Evolutionary conservation across 2,888 invertebrate genomes (phyloP).

Genomic region (Cryptophagus acutangulus): DNA sequence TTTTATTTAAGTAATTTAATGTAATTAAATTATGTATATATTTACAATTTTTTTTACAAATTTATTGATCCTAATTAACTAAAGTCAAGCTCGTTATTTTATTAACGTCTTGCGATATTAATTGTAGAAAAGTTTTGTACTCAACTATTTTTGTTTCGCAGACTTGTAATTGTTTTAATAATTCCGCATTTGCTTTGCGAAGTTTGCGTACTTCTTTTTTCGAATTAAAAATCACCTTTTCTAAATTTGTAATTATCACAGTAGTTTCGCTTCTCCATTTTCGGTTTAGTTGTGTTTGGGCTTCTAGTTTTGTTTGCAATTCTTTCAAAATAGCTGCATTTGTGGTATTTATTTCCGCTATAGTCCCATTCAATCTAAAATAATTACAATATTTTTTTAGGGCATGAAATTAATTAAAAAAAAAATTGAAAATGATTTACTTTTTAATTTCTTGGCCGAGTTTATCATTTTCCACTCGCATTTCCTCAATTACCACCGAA

Average conservation of each 20-base stretch:
- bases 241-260: conserved; percentile 58
- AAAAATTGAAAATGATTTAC: too few relatives aligned
- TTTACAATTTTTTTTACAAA: too few relatives aligned
- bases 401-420: too few relatives aligned
- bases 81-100: conserved; percentile 24
- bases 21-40: too few relatives aligned
- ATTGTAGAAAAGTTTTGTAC: conserved; percentile 30
- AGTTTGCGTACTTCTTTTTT: conserved; percentile 54
- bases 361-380: conserved; percentile 19
- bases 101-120: conserved; percentile 29
- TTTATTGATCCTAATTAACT: conserved; percentile 4
- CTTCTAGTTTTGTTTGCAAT: conserved; percentile 56
- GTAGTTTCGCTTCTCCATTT: conserved; percentile 62
- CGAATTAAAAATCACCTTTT: conserved; percentile 54
- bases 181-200: conserved; percentile 45
- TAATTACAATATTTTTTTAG: conserved; percentile 3
- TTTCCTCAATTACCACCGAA: conserved; percentile 36
- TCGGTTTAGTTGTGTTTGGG: conserved; percentile 57
- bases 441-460: conserved; percentile 4
- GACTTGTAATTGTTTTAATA: conserved; percentile 43
- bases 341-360: conserved; percentile 26
- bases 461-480: conserved; percentile 35
- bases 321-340: conserved; percentile 46
- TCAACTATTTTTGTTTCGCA: conserved; percentile 31
- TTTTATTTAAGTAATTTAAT: conserved; percentile 1